Conservation (phyloP, 2,113 vertebrate species). For the Oryzias javanicus region DNA sequence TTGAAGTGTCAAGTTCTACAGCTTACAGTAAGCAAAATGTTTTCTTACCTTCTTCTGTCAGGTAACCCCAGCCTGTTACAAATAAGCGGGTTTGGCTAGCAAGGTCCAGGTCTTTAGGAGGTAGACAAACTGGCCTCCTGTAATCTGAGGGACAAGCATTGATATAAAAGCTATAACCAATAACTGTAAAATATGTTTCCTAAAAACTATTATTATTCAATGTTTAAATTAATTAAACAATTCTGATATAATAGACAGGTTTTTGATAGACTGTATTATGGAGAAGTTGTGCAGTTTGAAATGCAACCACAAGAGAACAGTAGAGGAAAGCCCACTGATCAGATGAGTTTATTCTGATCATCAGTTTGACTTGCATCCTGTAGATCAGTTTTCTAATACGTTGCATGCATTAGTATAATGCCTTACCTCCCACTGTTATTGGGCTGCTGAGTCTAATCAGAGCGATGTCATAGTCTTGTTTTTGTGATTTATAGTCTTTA, state of each 20-base stretch:
- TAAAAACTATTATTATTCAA: too few species aligned
- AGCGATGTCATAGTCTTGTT: constrained; percentile 84
- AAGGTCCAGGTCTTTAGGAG: constrained; percentile 78
- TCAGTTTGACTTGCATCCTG: too few species aligned
- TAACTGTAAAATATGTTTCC: neutral
- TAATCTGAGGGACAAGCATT: constrained; percentile 55
- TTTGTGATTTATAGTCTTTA: constrained; percentile 4
- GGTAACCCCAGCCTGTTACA: constrained; percentile 89
- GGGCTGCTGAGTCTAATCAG: constrained; percentile 83
- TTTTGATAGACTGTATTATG: too few species aligned
- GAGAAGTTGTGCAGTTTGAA: neutral
- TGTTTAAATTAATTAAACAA: too few species aligned
- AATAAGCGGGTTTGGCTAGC: constrained; percentile 40
- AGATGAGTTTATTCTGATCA: too few species aligned
- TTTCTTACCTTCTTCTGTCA: constrained; percentile 64
- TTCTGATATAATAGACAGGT: too few species aligned
- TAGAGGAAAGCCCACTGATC: neutral
- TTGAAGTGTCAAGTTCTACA: neutral
- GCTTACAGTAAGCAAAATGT: neutral
- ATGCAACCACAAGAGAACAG: constrained; percentile 27
- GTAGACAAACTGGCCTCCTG: constrained; percentile 83
- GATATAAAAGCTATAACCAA: too few species aligned
- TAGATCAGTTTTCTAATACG: neutral
- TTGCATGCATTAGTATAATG: neutral
- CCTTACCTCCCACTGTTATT: constrained; percentile 77